Evolutionary conservation across 1,140 invertebrate species (phyloP), one percentile per base, ranked within the genome.

Genomic region (Drosophila nebulosa): DNA sequence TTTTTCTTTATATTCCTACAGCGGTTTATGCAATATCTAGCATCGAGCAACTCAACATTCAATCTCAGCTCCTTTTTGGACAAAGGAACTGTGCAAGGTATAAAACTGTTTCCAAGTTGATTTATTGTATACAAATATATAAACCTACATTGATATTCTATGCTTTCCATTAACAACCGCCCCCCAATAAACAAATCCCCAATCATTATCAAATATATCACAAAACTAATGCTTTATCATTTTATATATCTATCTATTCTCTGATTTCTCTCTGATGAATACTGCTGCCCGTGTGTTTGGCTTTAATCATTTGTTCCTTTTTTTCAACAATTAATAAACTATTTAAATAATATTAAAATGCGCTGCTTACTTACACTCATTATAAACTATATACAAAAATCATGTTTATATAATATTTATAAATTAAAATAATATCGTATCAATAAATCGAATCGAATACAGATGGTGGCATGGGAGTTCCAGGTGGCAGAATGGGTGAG

Each of bases 21-120:
- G 98, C 96, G 99, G 92, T 99, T 99, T 92, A 99, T 98, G 91
- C 99, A 99, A 94, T 99, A 99, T 93, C 94, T 99, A 92, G 99
- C 99, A 59, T 99, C 98, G 70, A 99, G 97, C 93, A 99, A 99
- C 94, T 99, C 98, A 92, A 98, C 97, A 83, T 99, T 99, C 94
- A 98, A 99, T 93, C 95, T 99, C 89, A 97, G 96, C 92, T 97
- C 96, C 94, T 99, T 99, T 92, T 93, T 99, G 91, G 99, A 99
- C 92, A 99, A 99, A 93, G 96, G 97, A 90, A 96, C 96, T 91
- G 95, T 97, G 64, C 96, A 97, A 97, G 97, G 97, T 98, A 94
- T 62, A 88, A 52, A 16, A 46, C 16, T 46, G 2, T 21, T 46
- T 18, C 2, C 2, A 12, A 35, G 50, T 18, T 14, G 0, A 16